Percentiles rank a stretch among this genome's conserved stretches.
Evolutionary conservation across 1,140 invertebrate species (phyloP).

Genomic region (Asbolus verrucosus): DNA sequence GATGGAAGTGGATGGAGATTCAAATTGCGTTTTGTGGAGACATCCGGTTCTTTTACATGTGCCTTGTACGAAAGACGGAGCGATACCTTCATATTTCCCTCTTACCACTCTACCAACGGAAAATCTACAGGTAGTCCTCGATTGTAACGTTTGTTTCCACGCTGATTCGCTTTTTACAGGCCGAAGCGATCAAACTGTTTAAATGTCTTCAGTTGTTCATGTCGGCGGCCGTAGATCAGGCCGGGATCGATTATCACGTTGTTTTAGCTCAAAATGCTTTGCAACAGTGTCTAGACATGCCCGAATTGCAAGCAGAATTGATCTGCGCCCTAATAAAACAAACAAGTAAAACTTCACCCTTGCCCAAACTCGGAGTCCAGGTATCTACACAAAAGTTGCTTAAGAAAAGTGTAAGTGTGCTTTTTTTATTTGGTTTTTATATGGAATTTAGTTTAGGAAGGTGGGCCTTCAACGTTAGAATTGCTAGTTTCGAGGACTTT

Average conservation of each 20-base stretch:
- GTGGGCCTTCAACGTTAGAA: neutral
- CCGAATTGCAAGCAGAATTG: slow-evolving; percentile 92
- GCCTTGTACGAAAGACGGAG: slow-evolving; percentile 64
- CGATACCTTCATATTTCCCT: slow-evolving; percentile 64
- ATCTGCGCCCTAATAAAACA: slow-evolving; percentile 92
- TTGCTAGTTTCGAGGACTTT: neutral
- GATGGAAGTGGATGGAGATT: slow-evolving; percentile 95
- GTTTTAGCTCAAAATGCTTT: slow-evolving; percentile 94
- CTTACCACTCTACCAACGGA: slow-evolving; percentile 62
- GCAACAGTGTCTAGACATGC: slow-evolving; percentile 88
- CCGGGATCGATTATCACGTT: slow-evolving; percentile 96
- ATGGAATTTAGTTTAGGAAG: slow-evolving; percentile 21
- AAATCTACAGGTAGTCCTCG: slow-evolving; percentile 62
- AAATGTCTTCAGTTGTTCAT: slow-evolving; percentile 96
- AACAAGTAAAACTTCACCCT: slow-evolving; percentile 87
- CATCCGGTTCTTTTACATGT: slow-evolving; percentile 89
- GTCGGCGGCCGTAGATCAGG: slow-evolving; percentile 92
- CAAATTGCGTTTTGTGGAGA: slow-evolving; percentile 94
- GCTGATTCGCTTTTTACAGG: slow-evolving; percentile 77
- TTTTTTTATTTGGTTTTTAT: slow-evolving; percentile 60
- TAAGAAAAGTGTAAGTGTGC: slow-evolving; percentile 65
- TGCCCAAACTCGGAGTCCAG: slow-evolving; percentile 90
- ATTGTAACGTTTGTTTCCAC: slow-evolving; percentile 4
- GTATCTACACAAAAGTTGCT: slow-evolving; percentile 72
- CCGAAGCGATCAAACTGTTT: slow-evolving; percentile 93